These are phyloP conservation scores for Crotalus tigris DNA, from an alignment of 2,113 vertebrate genomes.

Conservation along the genomic window DNA sequence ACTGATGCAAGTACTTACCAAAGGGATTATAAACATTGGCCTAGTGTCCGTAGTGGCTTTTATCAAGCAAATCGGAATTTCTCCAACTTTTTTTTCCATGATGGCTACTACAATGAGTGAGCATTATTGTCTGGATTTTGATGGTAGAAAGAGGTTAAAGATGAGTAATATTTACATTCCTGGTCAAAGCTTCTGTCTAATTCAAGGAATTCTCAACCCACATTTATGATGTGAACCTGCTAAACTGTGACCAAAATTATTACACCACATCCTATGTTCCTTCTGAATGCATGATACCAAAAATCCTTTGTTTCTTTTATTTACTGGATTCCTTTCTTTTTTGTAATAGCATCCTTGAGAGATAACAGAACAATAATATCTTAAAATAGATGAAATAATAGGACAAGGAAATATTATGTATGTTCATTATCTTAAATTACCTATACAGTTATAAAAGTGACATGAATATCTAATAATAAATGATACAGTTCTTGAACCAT, in stretches of 20 bases:
- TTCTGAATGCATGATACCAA: background rate
- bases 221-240: background rate
- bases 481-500: background rate
- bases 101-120: conserved; percentile 38
- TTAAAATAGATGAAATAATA: background rate
- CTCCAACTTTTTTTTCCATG: conserved; percentile 17
- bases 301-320: background rate
- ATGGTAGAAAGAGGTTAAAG: background rate
- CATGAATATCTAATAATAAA: background rate
- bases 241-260: background rate
- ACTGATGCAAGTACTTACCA: conserved; percentile 45
- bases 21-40: background rate
- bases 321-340: background rate
- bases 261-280: too few species aligned
- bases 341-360: background rate
- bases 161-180: background rate
- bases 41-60: accelerated
- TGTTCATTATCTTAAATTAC: background rate
- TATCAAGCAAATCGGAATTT: background rate
- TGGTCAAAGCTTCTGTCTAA: background rate
- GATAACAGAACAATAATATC: background rate
- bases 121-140: background rate
- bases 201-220: background rate
- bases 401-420: background rate
- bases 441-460: background rate